These are phyloP conservation scores for Enteromius thamalakanensis DNA, from an alignment of 2,797 vertebrate species.

Conservation along the genomic window DNA sequence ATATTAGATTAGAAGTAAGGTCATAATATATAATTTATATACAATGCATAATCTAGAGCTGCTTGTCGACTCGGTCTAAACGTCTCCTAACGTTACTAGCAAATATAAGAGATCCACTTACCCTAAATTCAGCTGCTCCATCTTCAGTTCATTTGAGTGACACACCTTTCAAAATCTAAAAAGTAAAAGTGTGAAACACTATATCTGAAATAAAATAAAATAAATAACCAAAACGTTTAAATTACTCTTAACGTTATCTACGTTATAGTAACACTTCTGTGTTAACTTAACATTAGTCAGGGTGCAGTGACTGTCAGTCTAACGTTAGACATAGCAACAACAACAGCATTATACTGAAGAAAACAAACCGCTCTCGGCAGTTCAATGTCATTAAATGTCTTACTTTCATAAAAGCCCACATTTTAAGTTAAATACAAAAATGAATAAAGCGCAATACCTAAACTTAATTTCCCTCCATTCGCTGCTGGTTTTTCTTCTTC, in stretches of 20 bases:
- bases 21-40: not conserved
- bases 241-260: not conserved
- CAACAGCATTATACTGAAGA: not conserved
- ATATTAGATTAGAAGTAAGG: too few relatives aligned
- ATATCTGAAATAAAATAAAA: not conserved
- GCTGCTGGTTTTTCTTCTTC: not conserved
- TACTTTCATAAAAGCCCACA: not conserved
- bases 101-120: not conserved
- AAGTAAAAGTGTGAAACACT: not conserved
- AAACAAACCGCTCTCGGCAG: not conserved
- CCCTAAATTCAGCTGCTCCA: conserved; percentile 33
- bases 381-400: not conserved
- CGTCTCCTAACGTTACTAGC: not conserved
- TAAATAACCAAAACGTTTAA: not conserved
- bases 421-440: not conserved
- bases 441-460: conserved; percentile 16
- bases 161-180: not conserved
- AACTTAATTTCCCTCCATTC: conserved; percentile 18
- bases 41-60: not conserved
- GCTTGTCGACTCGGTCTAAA: not conserved
- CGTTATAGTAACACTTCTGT: not conserved
- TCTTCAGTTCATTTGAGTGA: not conserved
- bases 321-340: not conserved
- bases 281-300: not conserved
- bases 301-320: not conserved